Percentiles rank a stretch among this genome's conserved stretches.
Evolutionary conservation across 2,113 vertebrate species (phyloP).

Genomic region (Ophthalmolycus amberensis): DNA sequence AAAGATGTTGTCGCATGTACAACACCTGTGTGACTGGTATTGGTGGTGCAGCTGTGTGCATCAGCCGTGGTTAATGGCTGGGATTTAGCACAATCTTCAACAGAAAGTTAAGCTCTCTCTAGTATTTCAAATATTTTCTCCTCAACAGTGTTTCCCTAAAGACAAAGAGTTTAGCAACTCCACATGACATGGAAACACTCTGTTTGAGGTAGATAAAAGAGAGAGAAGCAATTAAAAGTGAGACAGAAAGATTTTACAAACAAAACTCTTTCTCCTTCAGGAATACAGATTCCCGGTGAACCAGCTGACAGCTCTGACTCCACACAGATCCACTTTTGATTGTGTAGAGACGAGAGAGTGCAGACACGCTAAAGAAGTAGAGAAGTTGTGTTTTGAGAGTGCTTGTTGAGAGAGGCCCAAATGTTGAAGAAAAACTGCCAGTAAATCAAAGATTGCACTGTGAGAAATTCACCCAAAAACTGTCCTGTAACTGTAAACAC

Average conservation of each 20-base stretch:
- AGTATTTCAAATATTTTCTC: no score
- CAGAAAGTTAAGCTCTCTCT: no score
- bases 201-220: no score
- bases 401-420: slow-evolving; percentile 14
- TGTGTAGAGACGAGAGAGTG: no score
- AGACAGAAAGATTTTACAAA: not conserved
- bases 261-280: not conserved
- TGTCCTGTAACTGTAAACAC: not conserved
- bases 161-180: no score
- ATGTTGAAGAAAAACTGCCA: not conserved
- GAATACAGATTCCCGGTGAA: not conserved
- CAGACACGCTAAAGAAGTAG: not conserved
- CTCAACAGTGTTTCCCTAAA: no score
- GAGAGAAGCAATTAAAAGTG: not conserved
- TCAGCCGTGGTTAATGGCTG: not conserved
- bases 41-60: no score
- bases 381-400: not conserved
- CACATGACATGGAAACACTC: no score
- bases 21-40: not conserved
- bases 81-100: not conserved
- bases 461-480: no score
- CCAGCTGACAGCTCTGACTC: not conserved
- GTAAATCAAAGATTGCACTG: not conserved
- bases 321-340: not conserved
- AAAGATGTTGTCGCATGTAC: not conserved